Percentiles rank a stretch among this genome's conserved stretches.
These are phyloP conservation scores for Garrulus glandarius DNA, from an alignment of 2,797 vertebrate species.

Conservation along the genomic window DNA sequence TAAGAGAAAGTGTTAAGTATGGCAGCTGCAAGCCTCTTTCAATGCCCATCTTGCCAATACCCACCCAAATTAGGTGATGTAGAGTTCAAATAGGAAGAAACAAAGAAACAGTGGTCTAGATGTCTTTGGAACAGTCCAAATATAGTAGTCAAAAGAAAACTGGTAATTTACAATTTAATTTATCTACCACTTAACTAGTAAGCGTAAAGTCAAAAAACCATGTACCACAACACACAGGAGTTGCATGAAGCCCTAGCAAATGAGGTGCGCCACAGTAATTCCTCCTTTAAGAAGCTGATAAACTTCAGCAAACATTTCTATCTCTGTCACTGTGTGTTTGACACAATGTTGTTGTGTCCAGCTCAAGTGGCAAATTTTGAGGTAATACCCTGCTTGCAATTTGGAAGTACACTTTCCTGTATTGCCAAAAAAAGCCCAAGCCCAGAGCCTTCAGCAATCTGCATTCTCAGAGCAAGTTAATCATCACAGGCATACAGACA, in stretches of 20 bases:
- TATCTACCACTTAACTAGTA: neutral
- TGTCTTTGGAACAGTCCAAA: neutral
- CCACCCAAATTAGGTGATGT: neutral
- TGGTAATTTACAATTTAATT: neutral
- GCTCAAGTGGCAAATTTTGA: neutral
- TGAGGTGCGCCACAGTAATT: neutral
- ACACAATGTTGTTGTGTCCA: neutral
- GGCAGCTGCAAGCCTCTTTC: neutral
- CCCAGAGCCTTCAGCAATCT: neutral
- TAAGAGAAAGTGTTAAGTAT: neutral
- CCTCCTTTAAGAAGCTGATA: neutral
- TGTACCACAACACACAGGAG: neutral
- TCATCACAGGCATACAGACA: neutral
- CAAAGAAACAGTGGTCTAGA: neutral
- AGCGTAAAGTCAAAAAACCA: neutral
- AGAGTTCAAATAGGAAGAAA: neutral
- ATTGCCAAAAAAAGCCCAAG: neutral
- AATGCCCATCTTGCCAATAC: fast-evolving
- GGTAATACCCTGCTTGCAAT: neutral
- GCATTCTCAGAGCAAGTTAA: neutral
- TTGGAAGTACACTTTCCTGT: neutral
- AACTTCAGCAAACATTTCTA: neutral
- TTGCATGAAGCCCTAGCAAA: neutral
- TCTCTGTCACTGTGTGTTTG: no score
- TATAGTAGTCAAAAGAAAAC: neutral